Evolutionary conservation across 2,888 invertebrate species (phyloP).

Genomic region (Parasteatoda lunata): DNA sequence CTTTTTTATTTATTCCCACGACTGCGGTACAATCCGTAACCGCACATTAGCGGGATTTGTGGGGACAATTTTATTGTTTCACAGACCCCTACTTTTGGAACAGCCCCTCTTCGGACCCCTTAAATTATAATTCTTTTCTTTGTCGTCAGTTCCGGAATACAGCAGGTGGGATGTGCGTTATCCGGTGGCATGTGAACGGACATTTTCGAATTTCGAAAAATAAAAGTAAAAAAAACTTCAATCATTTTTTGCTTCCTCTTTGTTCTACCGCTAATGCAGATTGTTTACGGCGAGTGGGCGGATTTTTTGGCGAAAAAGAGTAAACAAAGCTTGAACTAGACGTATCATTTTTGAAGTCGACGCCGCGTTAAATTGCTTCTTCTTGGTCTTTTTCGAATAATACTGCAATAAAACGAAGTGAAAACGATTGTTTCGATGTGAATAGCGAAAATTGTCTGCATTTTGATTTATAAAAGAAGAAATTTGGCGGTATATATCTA

Average conservation of each 20-base stretch:
- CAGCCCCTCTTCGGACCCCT: background rate
- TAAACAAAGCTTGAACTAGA: background rate
- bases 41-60: conserved; percentile 46
- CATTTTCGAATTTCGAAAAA: background rate
- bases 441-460: too few species aligned
- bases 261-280: background rate
- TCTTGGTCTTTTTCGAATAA: background rate
- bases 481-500: too few species aligned
- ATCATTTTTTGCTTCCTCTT: background rate
- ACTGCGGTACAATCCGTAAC: conserved; percentile 26
- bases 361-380: background rate
- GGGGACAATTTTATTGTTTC: conserved; percentile 41
- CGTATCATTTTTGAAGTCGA: background rate
- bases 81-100: background rate
- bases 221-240: background rate
- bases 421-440: background rate
- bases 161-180: conserved; percentile 32
- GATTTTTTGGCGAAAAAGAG: background rate
- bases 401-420: background rate
- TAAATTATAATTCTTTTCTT: background rate
- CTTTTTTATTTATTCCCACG: conserved; percentile 52
- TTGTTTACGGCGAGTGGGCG: background rate
- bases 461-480: too few species aligned
- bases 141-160: conserved; percentile 25
- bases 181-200: background rate